Evolutionary conservation across 2,113 vertebrate species (phyloP), one percentile per base, ranked within the genome.

Genomic region (Semicossyphus pulcher): DNA sequence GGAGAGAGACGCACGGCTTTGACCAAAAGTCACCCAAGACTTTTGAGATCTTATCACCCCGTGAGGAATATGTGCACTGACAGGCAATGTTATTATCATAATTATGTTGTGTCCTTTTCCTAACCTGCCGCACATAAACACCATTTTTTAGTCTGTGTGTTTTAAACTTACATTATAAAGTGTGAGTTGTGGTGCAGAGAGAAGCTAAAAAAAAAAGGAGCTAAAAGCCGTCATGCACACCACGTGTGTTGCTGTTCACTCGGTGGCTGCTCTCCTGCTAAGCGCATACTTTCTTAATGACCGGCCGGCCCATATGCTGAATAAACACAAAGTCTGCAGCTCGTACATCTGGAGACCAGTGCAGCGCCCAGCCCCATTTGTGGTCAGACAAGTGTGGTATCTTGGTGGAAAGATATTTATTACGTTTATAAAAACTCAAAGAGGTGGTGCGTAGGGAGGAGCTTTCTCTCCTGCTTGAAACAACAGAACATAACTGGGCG

Each of bases 341-440:
- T 77, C 18, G 2, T 85, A 90, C 91, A 92, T 92, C 89, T 92
- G 91, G 91, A 90, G 69, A 86, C 81, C 89, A 91, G 88, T 11
- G 58, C 75, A 83, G 82, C 52, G 14, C 68, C 75, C 75, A 70
- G 26, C 74, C 77, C 78, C 72, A 41, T 84, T 90, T 92, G 90
- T 83, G 90, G 90, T 91, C 87, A 81, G 86, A 88, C 78, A 88
- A 88, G 77, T 86, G 86, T 80, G 82, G 85, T 88, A 92, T 86
- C 86, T 83, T 83, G 83, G 82, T 77, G 81, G 84, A 89, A 89
- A 90, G 88, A 89, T 90, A 91, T 92, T 92, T 91, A 92, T 90
- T 90, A 82, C 74, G 36, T 89, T 84, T 90, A 90, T 86, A 89
- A 89, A n/a, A 91, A 76, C 58, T 58, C 66, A 78, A 72, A 85